Base-by-base conservation (phyloP, 23 tunicate species). In the Diplosoma virens region DNA sequence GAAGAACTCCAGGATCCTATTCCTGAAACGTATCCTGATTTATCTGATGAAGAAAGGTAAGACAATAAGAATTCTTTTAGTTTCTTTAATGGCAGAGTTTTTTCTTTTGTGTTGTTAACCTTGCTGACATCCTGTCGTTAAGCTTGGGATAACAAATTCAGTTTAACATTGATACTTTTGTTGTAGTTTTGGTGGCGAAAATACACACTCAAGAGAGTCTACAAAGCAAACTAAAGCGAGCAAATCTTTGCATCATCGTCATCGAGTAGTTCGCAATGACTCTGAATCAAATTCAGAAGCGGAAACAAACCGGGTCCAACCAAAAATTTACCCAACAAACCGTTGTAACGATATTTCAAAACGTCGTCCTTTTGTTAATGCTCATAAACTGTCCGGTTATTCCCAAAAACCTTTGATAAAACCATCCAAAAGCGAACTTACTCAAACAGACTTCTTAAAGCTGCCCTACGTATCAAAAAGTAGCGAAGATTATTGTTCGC, bases 31-130 rank as follows among this genome's bases (percentile, higher is more conserved):
- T 82, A 79, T 47, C 80, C 79, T 34, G 68, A 89, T 53, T 41
- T 89, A 16, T 89, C 96, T n/a, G 96, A 89, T 82, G 81, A 81
- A 18, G 96, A 89, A 45, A 46, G 87, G 96, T 89, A 36, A 52
- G 86, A n/a, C n/a, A n/a, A n/a, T 21, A 17, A 7, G 14, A 6
- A 24, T 14, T 25, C 14, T 7, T 6, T 16, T 11, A 9, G 16
- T 25, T 28, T 53, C 7, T 30, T 66, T 27, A 7, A 11, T 26
- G n/a, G n/a, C n/a, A n/a, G n/a, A n/a, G n/a, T 58, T 17, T 58
- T 20, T 7, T 11, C 25, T 58, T 58, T 17, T 7, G 21, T 16
- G 24, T 58, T 17, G 66, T 7, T 7, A 22, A 58, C 21, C 66
- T 7, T 16, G 25, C 25, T 16, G 21, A 16, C 52, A 11, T n/a